Evolutionary conservation across 2,113 vertebrate species (phyloP), one percentile per base, ranked within the genome.

Genomic region (Eulemur macaco): DNA sequence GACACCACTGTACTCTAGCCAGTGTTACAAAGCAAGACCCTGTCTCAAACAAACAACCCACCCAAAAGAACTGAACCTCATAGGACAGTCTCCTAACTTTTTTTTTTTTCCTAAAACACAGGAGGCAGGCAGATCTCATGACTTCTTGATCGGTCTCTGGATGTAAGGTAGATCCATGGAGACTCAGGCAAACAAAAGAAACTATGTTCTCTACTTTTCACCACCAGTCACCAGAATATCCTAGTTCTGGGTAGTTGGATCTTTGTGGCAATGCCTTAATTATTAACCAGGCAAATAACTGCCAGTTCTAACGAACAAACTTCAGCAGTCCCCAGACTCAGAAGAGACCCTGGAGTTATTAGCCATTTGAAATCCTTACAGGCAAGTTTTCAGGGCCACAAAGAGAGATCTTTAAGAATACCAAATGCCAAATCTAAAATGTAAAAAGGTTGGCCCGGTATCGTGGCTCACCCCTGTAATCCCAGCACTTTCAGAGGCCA

Each of bases 231-330:
- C 56, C 25, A 95, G 68, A 96, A 98, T 95, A 96, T 92, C 39
- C 74, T 83, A 93, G 73, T 86, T 97, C 85, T 20, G 5, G 63
- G 60, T 71, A 89, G 64, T 86, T 89, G 21, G 37, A 96, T 81
- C 56, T 91, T 89, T 94, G 50, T 34, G 50, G 37, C 20, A 80
- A 90, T 78, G 37, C 78, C 69, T 92, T 97, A 97, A 96, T 98
- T 84, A 97, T 97, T 97, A 97, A 95, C 86, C 29, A 74, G 34
- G 27, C 60, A 91, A 95, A 82, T 71, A 96, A 96, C 25, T 92
- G 52, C 66, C 45, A 95, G n/a, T 50, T 94, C 90, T 95, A 71
- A 88, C 94, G 66, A 97, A 87, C 52, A 96, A 93, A 96, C 23
- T 73, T 90, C 21, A 91, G 76, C 37, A 86, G 85, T 95, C 64